Evolutionary conservation across 2,888 invertebrate genomes (phyloP).

Genomic region (Isoperla grammatica): DNA sequence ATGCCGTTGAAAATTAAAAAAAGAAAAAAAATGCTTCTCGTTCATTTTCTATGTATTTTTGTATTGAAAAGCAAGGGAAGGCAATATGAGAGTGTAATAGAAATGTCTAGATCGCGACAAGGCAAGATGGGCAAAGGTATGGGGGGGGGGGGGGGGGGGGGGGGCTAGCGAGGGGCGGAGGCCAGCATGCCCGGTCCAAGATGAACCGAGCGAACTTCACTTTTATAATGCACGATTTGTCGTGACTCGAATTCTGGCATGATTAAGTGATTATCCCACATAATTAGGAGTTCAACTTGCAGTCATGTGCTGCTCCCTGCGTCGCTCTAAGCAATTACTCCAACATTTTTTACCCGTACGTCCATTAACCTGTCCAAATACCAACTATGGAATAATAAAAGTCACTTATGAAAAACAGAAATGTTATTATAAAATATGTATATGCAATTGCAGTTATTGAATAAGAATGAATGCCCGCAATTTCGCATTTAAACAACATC

Average conservation of each 20-base stretch:
- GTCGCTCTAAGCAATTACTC: constrained; percentile 2
- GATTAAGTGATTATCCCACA: constrained; percentile 29
- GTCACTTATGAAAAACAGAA: neutral
- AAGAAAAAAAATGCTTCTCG: too few species aligned
- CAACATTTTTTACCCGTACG: constrained; percentile 1
- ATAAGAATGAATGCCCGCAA: too few species aligned
- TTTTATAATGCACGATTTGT: constrained; percentile 21
- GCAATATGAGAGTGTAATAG: constrained; percentile 6
- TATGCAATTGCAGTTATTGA: too few species aligned
- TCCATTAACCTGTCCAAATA: constrained; percentile 14
- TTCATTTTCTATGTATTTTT: too few species aligned
- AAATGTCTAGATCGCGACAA: neutral
- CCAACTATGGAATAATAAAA: constrained; percentile 5
- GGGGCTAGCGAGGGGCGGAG: neutral
- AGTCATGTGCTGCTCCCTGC: constrained; percentile 1
- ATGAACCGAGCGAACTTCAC: neutral
- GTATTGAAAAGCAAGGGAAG: too few species aligned
- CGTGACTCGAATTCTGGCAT: constrained; percentile 27
- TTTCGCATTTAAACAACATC: too few species aligned
- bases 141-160: too few species aligned
- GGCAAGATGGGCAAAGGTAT: too few species aligned
- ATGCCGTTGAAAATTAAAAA: too few species aligned
- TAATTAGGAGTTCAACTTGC: constrained; percentile 25
- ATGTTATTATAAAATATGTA: too few species aligned
- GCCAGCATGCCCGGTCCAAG: neutral